These are phyloP conservation scores for Corvus cornix DNA, from an alignment of 2,113 vertebrate species.

Conservation along the genomic window DNA sequence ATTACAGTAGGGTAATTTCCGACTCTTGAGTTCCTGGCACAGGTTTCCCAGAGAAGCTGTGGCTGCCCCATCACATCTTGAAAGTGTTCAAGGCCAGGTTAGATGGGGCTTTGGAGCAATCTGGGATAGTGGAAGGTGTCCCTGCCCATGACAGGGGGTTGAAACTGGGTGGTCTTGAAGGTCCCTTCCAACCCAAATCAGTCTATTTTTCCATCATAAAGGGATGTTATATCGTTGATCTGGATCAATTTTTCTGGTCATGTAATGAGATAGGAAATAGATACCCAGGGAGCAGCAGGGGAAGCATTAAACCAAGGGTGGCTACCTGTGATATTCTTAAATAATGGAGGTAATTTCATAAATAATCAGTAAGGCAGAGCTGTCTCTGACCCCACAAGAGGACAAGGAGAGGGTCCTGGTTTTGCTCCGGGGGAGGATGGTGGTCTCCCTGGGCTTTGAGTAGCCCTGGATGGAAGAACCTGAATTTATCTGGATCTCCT, in stretches of 20 bases:
- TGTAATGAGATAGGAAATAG: background rate
- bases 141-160: background rate
- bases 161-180: background rate
- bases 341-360: background rate
- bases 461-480: background rate
- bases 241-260: background rate
- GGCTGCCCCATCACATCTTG: background rate
- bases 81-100: background rate
- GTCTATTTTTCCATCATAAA: background rate
- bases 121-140: background rate
- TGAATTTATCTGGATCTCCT: background rate
- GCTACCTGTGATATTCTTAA: background rate
- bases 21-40: background rate
- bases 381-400: background rate
- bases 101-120: fast-evolving
- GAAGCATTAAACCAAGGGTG: background rate
- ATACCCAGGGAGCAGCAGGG: background rate
- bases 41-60: background rate
- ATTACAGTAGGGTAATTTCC: background rate
- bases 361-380: background rate
- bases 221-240: background rate
- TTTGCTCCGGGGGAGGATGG: background rate
- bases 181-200: background rate
- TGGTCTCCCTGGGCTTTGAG: background rate
- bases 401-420: background rate